Conservation (phyloP, 2,888 invertebrate genomes). For the Trichopria drosophilae region DNA sequence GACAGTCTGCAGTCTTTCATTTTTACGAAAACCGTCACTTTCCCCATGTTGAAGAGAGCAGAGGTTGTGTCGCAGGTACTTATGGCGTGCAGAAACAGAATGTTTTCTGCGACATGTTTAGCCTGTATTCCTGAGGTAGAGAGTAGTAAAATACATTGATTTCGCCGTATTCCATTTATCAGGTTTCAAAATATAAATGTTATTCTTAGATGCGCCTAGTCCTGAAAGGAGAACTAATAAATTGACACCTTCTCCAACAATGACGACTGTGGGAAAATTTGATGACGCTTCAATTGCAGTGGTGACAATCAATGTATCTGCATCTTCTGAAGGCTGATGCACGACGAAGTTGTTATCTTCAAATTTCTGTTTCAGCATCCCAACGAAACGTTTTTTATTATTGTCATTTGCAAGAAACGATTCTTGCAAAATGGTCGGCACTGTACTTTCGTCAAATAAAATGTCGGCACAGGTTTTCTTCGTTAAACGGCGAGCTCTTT, state of each 20-base stretch:
- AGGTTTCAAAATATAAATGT: constrained; percentile 2
- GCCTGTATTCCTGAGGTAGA: not conserved
- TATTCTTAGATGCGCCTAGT: not conserved
- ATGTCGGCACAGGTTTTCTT: constrained; percentile 50
- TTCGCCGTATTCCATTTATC: not conserved
- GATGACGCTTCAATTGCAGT: not conserved
- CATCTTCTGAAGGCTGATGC: constrained; percentile 51
- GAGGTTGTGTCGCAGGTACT: not conserved
- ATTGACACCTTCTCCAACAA: constrained; percentile 5
- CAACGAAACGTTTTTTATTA: constrained; percentile 41
- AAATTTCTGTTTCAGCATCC: constrained; percentile 49
- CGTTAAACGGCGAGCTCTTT: constrained; percentile 51
- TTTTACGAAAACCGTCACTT: not conserved
- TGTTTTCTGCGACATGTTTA: constrained; percentile 1
- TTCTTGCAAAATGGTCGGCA: constrained; percentile 43
- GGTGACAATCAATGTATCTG: constrained; percentile 51
- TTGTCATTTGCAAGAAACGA: constrained; percentile 26
- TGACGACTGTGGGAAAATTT: not conserved
- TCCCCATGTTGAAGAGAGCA: no score
- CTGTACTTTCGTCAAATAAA: constrained; percentile 49
- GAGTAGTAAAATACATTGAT: not conserved
- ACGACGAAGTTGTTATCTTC: constrained; percentile 49
- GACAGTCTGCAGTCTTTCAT: not conserved
- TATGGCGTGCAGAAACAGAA: constrained; percentile 8
- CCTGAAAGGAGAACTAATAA: not conserved